These are phyloP conservation scores for Orchesellides sinensis DNA, from an alignment of 2,888 invertebrate species.

Conservation along the genomic window DNA sequence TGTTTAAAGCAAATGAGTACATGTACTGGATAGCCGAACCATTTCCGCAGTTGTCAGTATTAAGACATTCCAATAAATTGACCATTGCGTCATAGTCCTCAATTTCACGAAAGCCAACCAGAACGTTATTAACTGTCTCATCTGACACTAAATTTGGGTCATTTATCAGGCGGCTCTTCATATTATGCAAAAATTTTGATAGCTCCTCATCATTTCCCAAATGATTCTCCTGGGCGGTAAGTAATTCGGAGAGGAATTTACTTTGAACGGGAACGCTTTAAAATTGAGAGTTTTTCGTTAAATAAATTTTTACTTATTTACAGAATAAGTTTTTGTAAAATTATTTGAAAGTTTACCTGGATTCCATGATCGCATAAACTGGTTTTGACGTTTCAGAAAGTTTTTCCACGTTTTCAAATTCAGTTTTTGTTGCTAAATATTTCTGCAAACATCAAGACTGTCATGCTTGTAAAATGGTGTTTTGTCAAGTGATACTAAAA, in stretches of 20 bases:
- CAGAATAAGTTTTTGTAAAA: too few species aligned
- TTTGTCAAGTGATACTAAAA: too few species aligned
- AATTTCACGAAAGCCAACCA: conserved; percentile 71
- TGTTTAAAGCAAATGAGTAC: conserved; percentile 98
- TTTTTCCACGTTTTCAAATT: too few species aligned
- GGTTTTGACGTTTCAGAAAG: too few species aligned
- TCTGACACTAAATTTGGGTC: conserved; percentile 98
- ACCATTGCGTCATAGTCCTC: conserved; percentile 98
- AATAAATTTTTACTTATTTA: too few species aligned
- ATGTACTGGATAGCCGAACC: conserved; percentile 95
- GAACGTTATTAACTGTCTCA: conserved; percentile 95
- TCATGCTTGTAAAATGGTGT: too few species aligned
- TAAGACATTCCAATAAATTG: too few species aligned
- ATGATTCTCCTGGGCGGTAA: conserved; percentile 93
- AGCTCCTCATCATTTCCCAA: conserved; percentile 90
- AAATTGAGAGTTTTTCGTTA: too few species aligned
- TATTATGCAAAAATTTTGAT: conserved; percentile 88
- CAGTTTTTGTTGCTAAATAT: too few species aligned
- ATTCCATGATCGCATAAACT: too few species aligned
- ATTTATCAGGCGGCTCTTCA: conserved; percentile 94
- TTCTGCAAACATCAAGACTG: too few species aligned
- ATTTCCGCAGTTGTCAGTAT: conserved; percentile 92
- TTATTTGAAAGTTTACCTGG: too few species aligned
- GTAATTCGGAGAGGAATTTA: conserved; percentile 95
- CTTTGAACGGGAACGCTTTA: conserved; percentile 98